These are phyloP conservation scores for Otus sunia DNA, from an alignment of 2,113 vertebrate genomes.

Conservation along the genomic window DNA sequence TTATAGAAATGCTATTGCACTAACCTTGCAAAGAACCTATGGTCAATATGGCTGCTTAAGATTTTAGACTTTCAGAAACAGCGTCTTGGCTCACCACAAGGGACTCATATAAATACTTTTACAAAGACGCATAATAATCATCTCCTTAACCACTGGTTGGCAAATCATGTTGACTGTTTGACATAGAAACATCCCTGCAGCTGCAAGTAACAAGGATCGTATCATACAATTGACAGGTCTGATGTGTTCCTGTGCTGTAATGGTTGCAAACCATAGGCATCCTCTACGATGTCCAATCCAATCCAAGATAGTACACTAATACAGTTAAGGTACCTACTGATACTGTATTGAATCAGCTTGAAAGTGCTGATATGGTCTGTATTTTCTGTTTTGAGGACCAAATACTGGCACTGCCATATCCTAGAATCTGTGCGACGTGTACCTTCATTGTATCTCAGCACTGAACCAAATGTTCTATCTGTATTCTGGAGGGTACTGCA, in stretches of 20 bases:
- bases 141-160: conserved; percentile 3
- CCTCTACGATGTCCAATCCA: background rate
- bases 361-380: background rate
- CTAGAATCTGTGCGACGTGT: background rate
- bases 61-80: conserved; percentile 31
- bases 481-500: conserved; percentile 34
- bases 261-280: background rate
- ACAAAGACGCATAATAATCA: conserved; percentile 18
- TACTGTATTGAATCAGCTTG: background rate
- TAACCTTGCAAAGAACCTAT: background rate
- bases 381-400: background rate
- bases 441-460: background rate
- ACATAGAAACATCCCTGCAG: background rate
- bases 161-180: background rate
- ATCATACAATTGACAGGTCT: background rate
- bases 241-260: background rate
- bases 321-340: background rate
- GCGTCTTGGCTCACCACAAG: background rate
- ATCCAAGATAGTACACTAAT: background rate
- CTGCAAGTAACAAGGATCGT: background rate
- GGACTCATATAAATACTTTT: background rate
- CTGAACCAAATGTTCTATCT: background rate
- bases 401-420: background rate
- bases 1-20: background rate
- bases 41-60: background rate